Conservation (phyloP, 1,140 invertebrate genomes). For the Drosophila santomea region DNA sequence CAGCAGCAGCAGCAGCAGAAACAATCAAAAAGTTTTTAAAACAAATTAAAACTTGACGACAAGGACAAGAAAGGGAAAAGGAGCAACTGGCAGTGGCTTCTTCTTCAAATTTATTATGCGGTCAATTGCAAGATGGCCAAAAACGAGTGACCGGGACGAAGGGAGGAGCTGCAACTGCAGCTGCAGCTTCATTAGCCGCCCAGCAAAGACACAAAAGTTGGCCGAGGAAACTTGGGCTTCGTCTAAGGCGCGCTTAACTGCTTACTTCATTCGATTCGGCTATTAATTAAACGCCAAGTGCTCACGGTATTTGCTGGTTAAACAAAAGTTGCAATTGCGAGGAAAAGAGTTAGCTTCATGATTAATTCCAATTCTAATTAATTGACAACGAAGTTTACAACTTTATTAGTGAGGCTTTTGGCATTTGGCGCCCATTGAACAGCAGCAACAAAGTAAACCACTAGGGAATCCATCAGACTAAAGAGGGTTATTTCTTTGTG, state of each 20-base stretch:
- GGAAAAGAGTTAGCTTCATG: too few relatives aligned
- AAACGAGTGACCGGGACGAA: neutral
- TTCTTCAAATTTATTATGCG: constrained; percentile 66
- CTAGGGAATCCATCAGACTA: too few relatives aligned
- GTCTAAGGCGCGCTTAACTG: constrained; percentile 1
- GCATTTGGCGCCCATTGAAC: neutral
- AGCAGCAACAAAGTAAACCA: neutral
- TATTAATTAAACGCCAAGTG: neutral
- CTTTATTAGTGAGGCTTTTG: neutral
- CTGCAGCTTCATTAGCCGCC: constrained; percentile 12
- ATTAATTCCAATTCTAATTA: neutral
- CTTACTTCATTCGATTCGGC: constrained; percentile 1
- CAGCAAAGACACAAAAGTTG: neutral
- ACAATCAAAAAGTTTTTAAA: constrained; percentile 83
- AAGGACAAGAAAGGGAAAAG: constrained; percentile 26
- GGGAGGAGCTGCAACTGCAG: neutral
- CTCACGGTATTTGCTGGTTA: constrained; percentile 1
- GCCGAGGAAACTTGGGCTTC: neutral
- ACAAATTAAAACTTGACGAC: constrained; percentile 80
- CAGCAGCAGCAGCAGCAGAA: constrained; percentile 39
- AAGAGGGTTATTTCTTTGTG: too few relatives aligned
- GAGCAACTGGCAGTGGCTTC: constrained; percentile 28
- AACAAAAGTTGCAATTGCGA: neutral
- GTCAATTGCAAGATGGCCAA: constrained; percentile 47
- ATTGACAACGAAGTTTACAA: neutral